Base-by-base conservation (phyloP, 2,888 invertebrate species). In the Drosophila pegasa region DNA sequence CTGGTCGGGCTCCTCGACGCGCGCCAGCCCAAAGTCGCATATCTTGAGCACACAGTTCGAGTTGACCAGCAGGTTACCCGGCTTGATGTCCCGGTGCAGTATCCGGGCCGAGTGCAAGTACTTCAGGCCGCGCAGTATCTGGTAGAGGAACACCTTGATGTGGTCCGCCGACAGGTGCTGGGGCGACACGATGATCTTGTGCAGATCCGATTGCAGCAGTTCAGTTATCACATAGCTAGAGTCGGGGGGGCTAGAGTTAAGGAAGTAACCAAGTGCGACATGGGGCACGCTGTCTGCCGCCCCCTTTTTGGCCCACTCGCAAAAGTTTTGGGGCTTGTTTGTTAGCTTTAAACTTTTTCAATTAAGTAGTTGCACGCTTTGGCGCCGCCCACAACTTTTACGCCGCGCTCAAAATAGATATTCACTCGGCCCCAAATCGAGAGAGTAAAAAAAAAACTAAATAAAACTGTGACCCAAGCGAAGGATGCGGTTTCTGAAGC, bases 71-170 rank as follows among this genome's bases (percentile, higher is more conserved):
- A 99, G 94, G 93, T 99, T 99, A 71, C 99, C 99, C 12, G 99
- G 99, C 92, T 99, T 99, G 91, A 99, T 99, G 93, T 99, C 99
- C 91, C 99, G 95, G 93, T 99, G 99, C 78, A 99, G 94, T 91
- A 99, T 99, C 90, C 98, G 95, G 76, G 99, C 98, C 70, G 99
- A 99, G 93, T 99, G 99, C 88, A 99, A 95, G 94, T 99, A 99
- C 93, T 99, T 99, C 89, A 99, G 94, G 96, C 99, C 99, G 94
- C 99, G 95, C 90, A 99, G 95, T 93, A 99, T 99, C 94, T 99
- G 99, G 94, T 99, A 99, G 90, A 99, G 97, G 95, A 99, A 99
- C 93, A 99, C 99, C 96, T 99, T 99, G 94, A 99, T 98, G 95
- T 99, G 99, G 94, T 99, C 99, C 83, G 98, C 96, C 90, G 99